A percentile compares a stretch with the other conserved stretches of the same genome.
These are phyloP conservation scores for Taurulus bubalis DNA, from an alignment of 2,113 vertebrate genomes.

Conservation along the genomic window DNA sequence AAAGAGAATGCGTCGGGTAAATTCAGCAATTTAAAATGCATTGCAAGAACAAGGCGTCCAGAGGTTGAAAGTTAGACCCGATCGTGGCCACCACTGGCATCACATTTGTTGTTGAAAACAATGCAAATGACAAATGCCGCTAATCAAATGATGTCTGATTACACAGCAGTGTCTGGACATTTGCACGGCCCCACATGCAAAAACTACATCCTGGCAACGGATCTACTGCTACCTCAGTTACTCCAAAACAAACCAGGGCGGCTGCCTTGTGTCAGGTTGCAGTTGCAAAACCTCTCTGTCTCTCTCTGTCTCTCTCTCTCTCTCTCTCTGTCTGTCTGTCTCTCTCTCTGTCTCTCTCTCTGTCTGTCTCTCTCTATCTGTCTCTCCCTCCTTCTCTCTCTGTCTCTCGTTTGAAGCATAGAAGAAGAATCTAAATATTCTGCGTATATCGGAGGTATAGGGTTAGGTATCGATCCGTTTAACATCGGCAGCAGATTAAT, in stretches of 20 bases:
- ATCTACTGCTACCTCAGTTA: neutral
- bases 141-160: constrained; percentile 8
- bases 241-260: constrained; percentile 5
- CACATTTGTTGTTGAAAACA: neutral
- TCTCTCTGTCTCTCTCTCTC: too few species aligned
- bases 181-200: neutral
- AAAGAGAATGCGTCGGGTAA: neutral
- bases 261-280: neutral
- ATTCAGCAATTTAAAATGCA: neutral
- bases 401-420: neutral
- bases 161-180: neutral
- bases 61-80: neutral
- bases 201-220: neutral
- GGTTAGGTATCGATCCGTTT: neutral
- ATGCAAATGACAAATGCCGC: constrained; percentile 17
- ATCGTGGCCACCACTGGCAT: rapidly evolving
- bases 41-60: neutral
- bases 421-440: neutral
- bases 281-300: neutral
- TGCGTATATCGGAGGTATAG: too few species aligned
- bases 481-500: neutral
- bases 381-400: too few species aligned
- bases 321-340: too few species aligned
- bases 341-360: too few species aligned
- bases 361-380: too few species aligned